Base-by-base conservation (phyloP, 1,140 invertebrate genomes). In the Caenorhabditis tropicalis region DNA sequence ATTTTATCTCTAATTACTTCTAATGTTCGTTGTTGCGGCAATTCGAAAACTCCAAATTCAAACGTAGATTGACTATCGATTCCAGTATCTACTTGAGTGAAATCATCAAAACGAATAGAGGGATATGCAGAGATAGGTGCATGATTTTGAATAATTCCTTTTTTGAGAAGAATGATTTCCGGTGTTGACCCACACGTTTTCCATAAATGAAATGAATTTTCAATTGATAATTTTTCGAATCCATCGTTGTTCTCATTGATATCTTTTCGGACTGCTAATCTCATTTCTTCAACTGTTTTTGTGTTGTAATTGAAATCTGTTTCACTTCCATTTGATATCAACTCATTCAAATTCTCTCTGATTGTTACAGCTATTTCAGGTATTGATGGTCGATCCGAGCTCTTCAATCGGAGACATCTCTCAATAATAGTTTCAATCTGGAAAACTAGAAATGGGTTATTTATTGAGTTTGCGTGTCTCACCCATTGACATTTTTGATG, bases 161-260 rank as follows among this genome's bases (percentile, higher is more conserved):
- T 95, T 91, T 95, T 95, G 89, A 96, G 96, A 15, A 99, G 92
- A 91, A 97, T 96, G 16, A 94, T 92, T 83, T 95, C 94, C 53
- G 97, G 95, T 93, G 98, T 96, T 1, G 96, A 96, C 39, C 97
- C 97, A 29, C 96, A 95, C 60, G 98, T 92, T 90, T 96, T 95
- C 97, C 97, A 99, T 89, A 96, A 94, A 92, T 98, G 95, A 92
- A 97, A 98, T 3, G 70, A 39, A 19, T 70, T 60, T 31, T 82
- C 80, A 12, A 85, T 9, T 21, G 53, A 36, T 48, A 70, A 21
- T 15, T 48, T 84, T 31, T 58, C 56, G 15, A 84, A 49, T 84
- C 65, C 49, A 65, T 39, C 33, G 0, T 48, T 39, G 9, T 46
- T 31, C 49, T 74, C 33, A 0, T 15, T 19, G 2, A 58, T 49